phyloP scores from a whole-genome alignment of 1,140 invertebrate species.

The Marisa cornuarietis region DNA sequence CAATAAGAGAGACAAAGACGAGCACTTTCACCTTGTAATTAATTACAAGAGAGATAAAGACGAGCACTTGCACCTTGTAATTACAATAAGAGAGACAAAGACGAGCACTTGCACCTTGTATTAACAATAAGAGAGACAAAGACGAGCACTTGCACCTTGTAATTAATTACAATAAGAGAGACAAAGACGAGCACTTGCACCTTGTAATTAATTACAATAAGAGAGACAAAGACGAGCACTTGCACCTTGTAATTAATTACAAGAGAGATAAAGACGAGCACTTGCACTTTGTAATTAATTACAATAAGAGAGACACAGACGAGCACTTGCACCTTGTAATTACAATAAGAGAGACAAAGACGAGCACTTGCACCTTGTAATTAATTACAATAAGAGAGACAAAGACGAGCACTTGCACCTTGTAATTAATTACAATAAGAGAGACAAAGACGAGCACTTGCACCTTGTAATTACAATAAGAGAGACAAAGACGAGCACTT shows the following conservation, averaged over 20 bases:
- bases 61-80: no score
- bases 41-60: no score
- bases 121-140: not conserved
- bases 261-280: not conserved
- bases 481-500: no score
- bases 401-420: no score
- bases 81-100: not conserved
- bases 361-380: not conserved
- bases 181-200: not conserved
- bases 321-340: no score
- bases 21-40: not conserved
- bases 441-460: not conserved
- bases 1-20: not conserved
- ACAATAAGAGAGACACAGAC: not conserved
- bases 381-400: not conserved
- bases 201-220: not conserved
- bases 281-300: not conserved
- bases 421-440: not conserved
- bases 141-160: no score
- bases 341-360: not conserved
- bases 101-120: not conserved
- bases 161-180: not conserved
- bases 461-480: not conserved
- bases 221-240: no score
- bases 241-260: no score